Conservation (phyloP, 2,113 vertebrate genomes). For the Danio rerio region GRCz12tu NC_133178.1:59865501-59866000, state of each 20-base stretch:
- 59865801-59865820: constrained; percentile 31
- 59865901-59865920: not conserved
- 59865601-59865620: no score
- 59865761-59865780: constrained; percentile 31
- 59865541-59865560: no score
- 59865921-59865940: not conserved
- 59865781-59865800: constrained; percentile 30
- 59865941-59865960: not conserved
- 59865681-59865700: not conserved
- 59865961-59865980: constrained; percentile 16
- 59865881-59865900: not conserved
- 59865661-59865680: constrained; percentile 10
- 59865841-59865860: constrained; percentile 6
- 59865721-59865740: constrained; percentile 10
- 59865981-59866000: not conserved
- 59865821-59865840: not conserved
- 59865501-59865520: no score
- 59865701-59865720: not conserved
- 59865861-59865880: not conserved
- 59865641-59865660: no score
- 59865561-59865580: no score
- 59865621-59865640: no score
- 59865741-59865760: constrained; percentile 22
- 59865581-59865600: no score
- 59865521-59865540: no score